Evolutionary conservation across 1,140 invertebrate species (phyloP), one percentile per base, ranked within the genome.

Genomic region (Trinorchestia longiramus): DNA sequence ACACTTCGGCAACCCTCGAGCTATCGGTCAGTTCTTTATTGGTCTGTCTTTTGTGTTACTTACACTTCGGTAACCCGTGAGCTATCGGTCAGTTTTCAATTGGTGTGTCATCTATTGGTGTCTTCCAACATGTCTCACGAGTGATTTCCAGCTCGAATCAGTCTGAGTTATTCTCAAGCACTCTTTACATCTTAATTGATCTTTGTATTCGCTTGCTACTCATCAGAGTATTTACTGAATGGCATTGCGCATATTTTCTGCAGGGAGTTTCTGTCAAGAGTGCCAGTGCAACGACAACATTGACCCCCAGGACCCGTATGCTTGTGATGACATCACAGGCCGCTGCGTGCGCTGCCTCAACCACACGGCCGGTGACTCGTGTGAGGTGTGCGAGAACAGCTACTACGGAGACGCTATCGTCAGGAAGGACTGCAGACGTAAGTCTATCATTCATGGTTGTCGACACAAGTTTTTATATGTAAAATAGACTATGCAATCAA

Each of bases 241-340:
- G 28, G 36, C 62, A 77, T 3, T 77, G 8, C 62, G 28, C 8
- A 3, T 36, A 77, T 77, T 77, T 4, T 40, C 11, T 28, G 57
- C 96, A 97, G 98, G 98, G 40, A 98, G 99, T 95, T 98, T 98
- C 95, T 99, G 99, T 97, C 98, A 98, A 97, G 98, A 98, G 0
- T 99, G 99, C 97, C 97, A 99, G 95, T 99, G 99, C 97, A 99
- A 99, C 40, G 98, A 98, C 1, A 99, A 99, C 97, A 99, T 99
- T 87, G 98, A 99, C 97, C 97, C 98, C 0, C 97, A n/a, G 23
- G 98, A 99, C 97, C 98, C 98, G 0, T 98, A 97, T 8, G 98
- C 99, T 0, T 99, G 99, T 97, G 98, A 99, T 97, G 98, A 98
- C 0, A 98, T 98, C n/a, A 99, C 98, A 0, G 99, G 99, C 0